Conservation (phyloP, 2,888 invertebrate genomes). For the Stegophylla sp. region DNA sequence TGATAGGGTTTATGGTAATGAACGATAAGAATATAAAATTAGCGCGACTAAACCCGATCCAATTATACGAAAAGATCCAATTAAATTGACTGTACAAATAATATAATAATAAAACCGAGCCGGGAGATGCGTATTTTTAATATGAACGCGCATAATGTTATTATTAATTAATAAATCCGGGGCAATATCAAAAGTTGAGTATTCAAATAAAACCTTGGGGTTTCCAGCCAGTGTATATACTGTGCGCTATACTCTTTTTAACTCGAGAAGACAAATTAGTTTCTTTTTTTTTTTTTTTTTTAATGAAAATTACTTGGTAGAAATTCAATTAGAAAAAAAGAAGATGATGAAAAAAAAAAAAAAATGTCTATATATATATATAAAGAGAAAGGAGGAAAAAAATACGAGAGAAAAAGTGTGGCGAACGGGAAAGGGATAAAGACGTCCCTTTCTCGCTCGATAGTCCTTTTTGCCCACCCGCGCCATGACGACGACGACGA, state of each 20-base stretch:
- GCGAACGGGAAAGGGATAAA: constrained; percentile 2
- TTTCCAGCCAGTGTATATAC: too few species aligned
- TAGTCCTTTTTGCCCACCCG: too few species aligned
- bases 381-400: not conserved
- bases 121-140: constrained; percentile 21
- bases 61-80: constrained; percentile 8
- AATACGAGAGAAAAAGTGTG: constrained; percentile 28
- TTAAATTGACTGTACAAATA: not conserved
- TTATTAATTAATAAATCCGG: constrained; percentile 52
- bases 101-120: constrained; percentile 15
- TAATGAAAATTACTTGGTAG: constrained; percentile 49
- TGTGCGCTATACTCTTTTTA: constrained; percentile 19
- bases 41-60: constrained; percentile 7
- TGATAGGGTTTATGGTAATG: constrained; percentile 19
- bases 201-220: constrained; percentile 13
- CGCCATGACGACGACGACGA: not conserved
- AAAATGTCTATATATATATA: not conserved
- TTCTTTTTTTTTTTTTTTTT: constrained; percentile 31
- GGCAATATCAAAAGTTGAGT: constrained; percentile 30
- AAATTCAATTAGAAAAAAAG: constrained; percentile 55
- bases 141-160: constrained; percentile 9
- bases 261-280: constrained; percentile 54
- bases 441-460: not conserved
- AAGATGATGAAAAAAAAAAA: constrained; percentile 32
- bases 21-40: constrained; percentile 14